Evolutionary conservation across 2,888 invertebrate species (phyloP), one percentile per base, ranked within the genome.

Genomic region (Thera obeliscata): DNA sequence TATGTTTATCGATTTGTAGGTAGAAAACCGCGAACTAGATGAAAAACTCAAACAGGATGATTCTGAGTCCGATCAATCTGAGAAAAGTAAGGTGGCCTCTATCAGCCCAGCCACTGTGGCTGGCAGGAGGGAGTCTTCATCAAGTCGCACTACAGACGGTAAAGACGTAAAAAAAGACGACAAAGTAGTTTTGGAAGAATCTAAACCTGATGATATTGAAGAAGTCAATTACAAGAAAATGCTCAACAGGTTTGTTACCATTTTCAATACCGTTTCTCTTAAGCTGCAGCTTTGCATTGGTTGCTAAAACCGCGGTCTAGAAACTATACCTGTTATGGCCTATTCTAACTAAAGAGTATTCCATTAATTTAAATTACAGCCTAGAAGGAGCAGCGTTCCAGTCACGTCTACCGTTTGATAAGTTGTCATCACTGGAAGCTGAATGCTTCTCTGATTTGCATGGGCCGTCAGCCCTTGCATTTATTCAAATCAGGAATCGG

Each of bases 371-470:
- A 54, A 35, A 56, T 56, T 68, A 58, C 80, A 96, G 97, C 43
- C 94, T 98, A 73, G 98, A 99, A 92, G 98, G 98, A 50, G 98
- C 98, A 56, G 98, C 98, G 0, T 98, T 98, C 86, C 98, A 99
- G 87, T 98, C 98, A 75, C 95, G 99, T 52, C 94, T 99, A 83
- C 98, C 99, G 0, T 97, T 97, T 87, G 98, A 98, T 85, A 98
- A 98, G 88, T 95, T 99, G 95, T 98, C 98, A 6, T 97, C 98
- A 0, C 95, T 97, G 48, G 99, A 99, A 94, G 98, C 98, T 0
- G 97, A 97, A 60, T 97, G 97, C 84, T 99, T 99, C 87, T 97
- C 98, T 2, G 99, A 99, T 84, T 96, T 99, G 35, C 96, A 97
- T 62, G 96, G 96, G 71, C 96, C 97, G 11, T 96, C 97, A 0